Evolutionary conservation across 2,888 invertebrate species (phyloP), one percentile per base, ranked within the genome.

Genomic region (Callinectes sapidus): DNA sequence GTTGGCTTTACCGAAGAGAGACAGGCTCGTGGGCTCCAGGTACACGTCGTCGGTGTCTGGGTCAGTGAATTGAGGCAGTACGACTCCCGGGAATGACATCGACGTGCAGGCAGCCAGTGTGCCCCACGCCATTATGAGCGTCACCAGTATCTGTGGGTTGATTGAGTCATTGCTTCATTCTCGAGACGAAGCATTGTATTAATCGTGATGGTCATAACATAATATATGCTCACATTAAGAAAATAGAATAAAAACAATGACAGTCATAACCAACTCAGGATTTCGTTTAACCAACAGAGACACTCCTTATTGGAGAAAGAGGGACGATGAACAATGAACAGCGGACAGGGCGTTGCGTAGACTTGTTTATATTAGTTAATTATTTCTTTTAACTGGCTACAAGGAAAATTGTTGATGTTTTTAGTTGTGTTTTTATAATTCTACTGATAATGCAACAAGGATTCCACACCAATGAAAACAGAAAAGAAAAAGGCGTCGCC

Each of bases 1-100:
- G 2, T 35, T 35, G 35, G 35, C 81, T 86, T 23, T 42, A 92
- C 92, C 90, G 39, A 92, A 92, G 48, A 92, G 85, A 35, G 92
- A 28, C 42, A 90, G 86, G 61, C 71, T 89, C 35, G 42, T n/a
- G 16, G 89, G n/a, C 35, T 55, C 54, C 48, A 92, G 92, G 16
- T 71, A 48, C 3, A 92, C 8, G 87, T 92, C 92, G 35, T 35
- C 48, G 10, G 92, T 90, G 23, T 81, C 55, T 35, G 90, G 90
- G n/a, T 92, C 48, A 39, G 55, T 86, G 14, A 92, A 35, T 16
- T 81, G 86, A 0, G 92, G 92, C 39, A 92, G 35, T 23, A 48
- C 39, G 35, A 92, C 66, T 8, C 92, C 92, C 14, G 92, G 86
- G 48, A 92, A 61, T 28, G 86, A 81, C 55, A 90, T 86, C 1